These are phyloP conservation scores for Virgularia gustaviana DNA, from an alignment of 92 coral and sea anemone genomes.

Conservation along the genomic window DNA sequence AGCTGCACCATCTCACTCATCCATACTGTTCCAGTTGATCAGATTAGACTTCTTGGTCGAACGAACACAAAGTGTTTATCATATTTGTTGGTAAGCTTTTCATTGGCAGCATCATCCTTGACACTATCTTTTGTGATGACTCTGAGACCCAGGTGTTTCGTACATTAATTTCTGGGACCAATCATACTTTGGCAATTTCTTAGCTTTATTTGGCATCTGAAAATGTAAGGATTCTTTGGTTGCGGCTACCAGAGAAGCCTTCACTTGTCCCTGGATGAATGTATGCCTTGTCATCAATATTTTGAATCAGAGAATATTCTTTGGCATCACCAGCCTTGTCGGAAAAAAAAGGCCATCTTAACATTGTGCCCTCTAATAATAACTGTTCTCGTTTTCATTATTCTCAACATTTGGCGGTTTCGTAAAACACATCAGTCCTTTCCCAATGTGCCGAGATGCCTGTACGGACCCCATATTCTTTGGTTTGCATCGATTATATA, in stretches of 20 bases:
- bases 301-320: conserved; percentile 1
- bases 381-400: conserved; percentile 4
- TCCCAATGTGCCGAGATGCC: conserved; percentile 14
- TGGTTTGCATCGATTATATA: conserved; percentile 36
- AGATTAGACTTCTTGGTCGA: neutral
- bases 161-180: conserved; percentile 22
- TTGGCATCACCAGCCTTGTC: conserved; percentile 1
- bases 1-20: neutral
- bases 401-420: conserved; percentile 25
- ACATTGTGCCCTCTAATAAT: conserved; percentile 34
- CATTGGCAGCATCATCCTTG: neutral
- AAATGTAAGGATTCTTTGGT: neutral
- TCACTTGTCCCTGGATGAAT: conserved; percentile 26
- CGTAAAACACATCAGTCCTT: conserved; percentile 32
- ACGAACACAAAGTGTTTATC: conserved; percentile 2
- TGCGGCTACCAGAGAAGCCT: conserved; percentile 11
- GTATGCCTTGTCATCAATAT: conserved; percentile 15
- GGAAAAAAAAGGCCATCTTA: conserved; percentile 7
- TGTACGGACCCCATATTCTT: conserved; percentile 17
- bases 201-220: conserved; percentile 8
- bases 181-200: conserved; percentile 27
- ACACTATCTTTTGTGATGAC: conserved; percentile 11
- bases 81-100: neutral
- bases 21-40: neutral
- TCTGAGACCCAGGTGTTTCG: conserved; percentile 12